phyloP scores from a whole-genome alignment of 1,140 invertebrate species.

The Ooceraea biroi region DNA sequence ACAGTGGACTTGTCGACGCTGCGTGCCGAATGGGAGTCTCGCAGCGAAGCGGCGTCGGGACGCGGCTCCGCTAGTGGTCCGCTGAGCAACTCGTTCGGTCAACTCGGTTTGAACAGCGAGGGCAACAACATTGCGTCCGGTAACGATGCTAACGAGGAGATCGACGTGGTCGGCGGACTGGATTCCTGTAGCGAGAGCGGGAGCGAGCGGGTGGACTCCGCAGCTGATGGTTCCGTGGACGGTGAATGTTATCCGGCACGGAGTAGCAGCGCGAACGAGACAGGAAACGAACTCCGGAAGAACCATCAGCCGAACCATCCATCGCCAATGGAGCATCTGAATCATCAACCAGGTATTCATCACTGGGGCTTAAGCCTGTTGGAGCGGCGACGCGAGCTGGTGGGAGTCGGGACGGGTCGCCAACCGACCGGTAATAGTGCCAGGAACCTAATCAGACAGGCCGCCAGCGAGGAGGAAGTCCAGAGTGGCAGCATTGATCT shows the following conservation, averaged over 20 bases:
- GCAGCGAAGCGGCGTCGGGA: slow-evolving; percentile 85
- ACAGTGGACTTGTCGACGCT: slow-evolving; percentile 94
- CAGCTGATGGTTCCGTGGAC: slow-evolving; percentile 88
- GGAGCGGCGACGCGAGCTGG: slow-evolving; percentile 82
- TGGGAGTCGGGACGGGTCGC: slow-evolving; percentile 68
- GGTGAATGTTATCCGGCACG: slow-evolving; percentile 83
- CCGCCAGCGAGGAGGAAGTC: slow-evolving; percentile 84
- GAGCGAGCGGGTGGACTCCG: slow-evolving; percentile 88
- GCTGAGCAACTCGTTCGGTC: slow-evolving; percentile 76
- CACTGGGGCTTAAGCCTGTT: slow-evolving; percentile 83
- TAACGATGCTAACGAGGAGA: slow-evolving; percentile 91
- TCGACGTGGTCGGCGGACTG: slow-evolving; percentile 91
- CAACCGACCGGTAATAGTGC: slow-evolving; percentile 72
- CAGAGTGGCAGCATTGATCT: slow-evolving; percentile 85
- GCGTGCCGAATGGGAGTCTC: slow-evolving; percentile 91
- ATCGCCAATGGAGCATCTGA: slow-evolving; percentile 78
- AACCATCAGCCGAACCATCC: slow-evolving; percentile 51
- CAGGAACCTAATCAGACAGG: slow-evolving; percentile 67
- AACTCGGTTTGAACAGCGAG: slow-evolving; percentile 87
- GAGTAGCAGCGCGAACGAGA: slow-evolving; percentile 43
- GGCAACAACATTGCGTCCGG: slow-evolving; percentile 89
- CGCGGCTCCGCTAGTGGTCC: slow-evolving; percentile 74
- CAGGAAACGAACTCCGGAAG: slow-evolving; percentile 63
- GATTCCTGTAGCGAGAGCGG: slow-evolving; percentile 88
- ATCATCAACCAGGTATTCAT: slow-evolving; percentile 84